Base-by-base conservation (phyloP, 2,113 vertebrate genomes). In the Caloenas nicobarica region DNA sequence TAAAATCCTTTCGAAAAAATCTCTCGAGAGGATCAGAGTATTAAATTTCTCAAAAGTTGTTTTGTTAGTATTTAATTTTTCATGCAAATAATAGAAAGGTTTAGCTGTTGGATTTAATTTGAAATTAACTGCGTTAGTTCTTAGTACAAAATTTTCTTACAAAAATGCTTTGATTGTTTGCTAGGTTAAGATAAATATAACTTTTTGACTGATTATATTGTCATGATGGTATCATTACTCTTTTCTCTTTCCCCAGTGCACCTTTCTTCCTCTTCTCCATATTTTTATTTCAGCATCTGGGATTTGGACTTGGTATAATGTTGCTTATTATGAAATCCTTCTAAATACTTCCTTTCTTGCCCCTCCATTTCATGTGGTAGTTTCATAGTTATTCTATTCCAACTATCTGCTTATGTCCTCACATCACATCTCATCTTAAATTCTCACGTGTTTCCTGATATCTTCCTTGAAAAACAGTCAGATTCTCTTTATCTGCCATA, bases 361-460 rank as follows among this genome's bases (percentile, higher is more conserved):
- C 26, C 17, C 28, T 79, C 50, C 1, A 1, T 28, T 90, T 82
- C n/a, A 58, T 46, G 33, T 16, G 23, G 29, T 15, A 33, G 46
- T 73, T 89, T 65, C 1, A 4, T 10, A 48, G 29, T 42, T 70
- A 21, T 17, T 7, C 53, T 29, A 25, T 44, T 33, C 33, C 33
- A 70, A 4, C 17, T 24, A 14, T 23, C 11, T 61, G 3, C 11
- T 66, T n/a, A 36, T 1, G 3, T 72, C 36, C 18, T 51, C 24
- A 12, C 0, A 2, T 51, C 24, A 12, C 0, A 2, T 26, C 9
- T 62, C 42, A 33, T 10, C 34, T 28, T 42, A 31, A 61, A 29
- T 71, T 53, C 79, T n/a, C 31, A 8, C 2, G 11, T 58, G 53
- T 42, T 64, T 92, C n/a, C n/a, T 29, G 10, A 5, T 24, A 9